Conservation (phyloP, 1,140 invertebrate species). For the Dryas iulia region DNA sequence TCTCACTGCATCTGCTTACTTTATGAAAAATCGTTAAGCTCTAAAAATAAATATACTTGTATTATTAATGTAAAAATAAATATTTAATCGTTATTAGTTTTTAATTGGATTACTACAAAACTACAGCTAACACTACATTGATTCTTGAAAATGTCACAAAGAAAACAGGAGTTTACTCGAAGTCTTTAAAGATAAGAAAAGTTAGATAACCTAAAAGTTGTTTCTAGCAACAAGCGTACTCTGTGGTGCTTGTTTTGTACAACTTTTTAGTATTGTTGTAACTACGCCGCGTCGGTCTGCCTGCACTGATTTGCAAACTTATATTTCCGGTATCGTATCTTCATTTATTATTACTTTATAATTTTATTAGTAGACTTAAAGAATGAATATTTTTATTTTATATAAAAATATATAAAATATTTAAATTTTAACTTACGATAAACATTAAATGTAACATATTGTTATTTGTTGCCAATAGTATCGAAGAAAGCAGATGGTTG, state of each 20-base stretch:
- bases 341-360: background rate
- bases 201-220: conserved; percentile 10
- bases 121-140: background rate
- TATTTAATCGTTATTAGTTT: background rate
- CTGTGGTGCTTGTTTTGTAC: background rate
- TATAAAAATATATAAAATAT: background rate
- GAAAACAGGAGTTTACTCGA: background rate
- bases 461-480: background rate
- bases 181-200: conserved; percentile 20
- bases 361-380: background rate
- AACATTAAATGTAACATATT: background rate
- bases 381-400: background rate
- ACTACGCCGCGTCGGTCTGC: background rate
- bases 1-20: too few relatives aligned
- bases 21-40: too few relatives aligned
- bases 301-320: background rate
- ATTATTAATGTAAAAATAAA: background rate
- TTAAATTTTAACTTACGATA: background rate
- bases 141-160: background rate
- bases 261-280: background rate
- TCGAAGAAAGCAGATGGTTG: conserved; percentile 42
- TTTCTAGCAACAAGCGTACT: conserved; percentile 8
- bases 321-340: background rate
- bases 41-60: too few relatives aligned
- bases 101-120: background rate